Percentiles rank a stretch among this genome's conserved stretches.
Evolutionary conservation across 1,140 invertebrate species (phyloP).

Genomic region (Leptonema lineaticorne): DNA sequence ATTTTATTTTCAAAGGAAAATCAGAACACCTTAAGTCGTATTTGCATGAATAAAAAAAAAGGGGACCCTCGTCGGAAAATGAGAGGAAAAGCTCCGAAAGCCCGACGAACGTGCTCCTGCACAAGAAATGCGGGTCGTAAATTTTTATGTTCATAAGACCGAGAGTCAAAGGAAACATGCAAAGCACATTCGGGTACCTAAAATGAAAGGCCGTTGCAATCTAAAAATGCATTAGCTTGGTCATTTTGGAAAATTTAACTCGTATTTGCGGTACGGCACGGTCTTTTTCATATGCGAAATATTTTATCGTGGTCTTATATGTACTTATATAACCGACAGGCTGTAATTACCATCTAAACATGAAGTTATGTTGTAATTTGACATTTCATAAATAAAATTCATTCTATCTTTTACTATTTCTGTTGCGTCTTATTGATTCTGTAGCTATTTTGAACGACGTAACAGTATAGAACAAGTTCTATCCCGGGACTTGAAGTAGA

Average conservation of each 20-base stretch:
- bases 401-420: too few species aligned
- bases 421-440: too few species aligned
- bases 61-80: background rate
- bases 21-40: conserved; percentile 1
- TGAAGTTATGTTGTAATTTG: too few species aligned
- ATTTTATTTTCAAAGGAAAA: background rate
- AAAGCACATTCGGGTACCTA: background rate
- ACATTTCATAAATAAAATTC: too few species aligned
- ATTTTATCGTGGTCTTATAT: too few species aligned
- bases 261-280: too few species aligned
- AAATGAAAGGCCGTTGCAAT: conserved; percentile 2
- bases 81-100: background rate
- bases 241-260: background rate
- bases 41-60: conserved; percentile 14
- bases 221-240: conserved; percentile 16
- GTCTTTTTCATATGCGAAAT: too few species aligned
- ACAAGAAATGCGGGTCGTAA: conserved; percentile 15
- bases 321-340: too few species aligned
- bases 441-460: too few species aligned
- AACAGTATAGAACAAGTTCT: too few species aligned
- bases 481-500: too few species aligned
- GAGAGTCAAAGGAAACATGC: conserved; percentile 22
- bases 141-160: conserved; percentile 18
- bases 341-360: too few species aligned
- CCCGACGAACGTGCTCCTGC: background rate